Base-by-base conservation (phyloP, 2,888 invertebrate species). In the Neoscelio sp. region DNA sequence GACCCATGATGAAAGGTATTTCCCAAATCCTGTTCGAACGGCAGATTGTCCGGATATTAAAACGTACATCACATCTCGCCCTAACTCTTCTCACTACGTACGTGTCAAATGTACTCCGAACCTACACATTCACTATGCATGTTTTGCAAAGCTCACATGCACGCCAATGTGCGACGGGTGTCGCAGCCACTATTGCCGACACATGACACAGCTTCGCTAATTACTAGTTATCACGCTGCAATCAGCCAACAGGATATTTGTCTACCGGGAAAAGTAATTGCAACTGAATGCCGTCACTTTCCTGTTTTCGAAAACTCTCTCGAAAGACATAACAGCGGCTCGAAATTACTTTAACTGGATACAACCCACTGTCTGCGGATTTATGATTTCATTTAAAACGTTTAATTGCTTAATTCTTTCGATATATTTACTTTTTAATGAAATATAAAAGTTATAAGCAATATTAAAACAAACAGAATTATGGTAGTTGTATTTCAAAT, bases 231-330 rank as follows among this genome's bases (percentile, higher is more conserved):
- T 82, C 80, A 58, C 75, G 71, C 64, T 62, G 81, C 82, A 82
- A 82, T 83, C 83, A 82, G 64, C 76, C 80, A 60, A 65, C 79
- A 82, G 83, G 83, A 82, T 82, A 82, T 83, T 83, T 80, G 82
- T 82, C 70, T 74, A 64, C 70, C 58, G 48, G 75, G 60, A 68
- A 80, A 82, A 82, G 80, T 83, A 83, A 81, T 82, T 81, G 79
- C 79, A 62, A 77, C 68, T 60, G 62, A 78, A 44, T 58, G 46
- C 28, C 56, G 33, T 35, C 40, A 28, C 40, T 42, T 58, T 52
- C 52, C 33, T 35, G 20, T 28, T 52, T 52, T 28, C 42, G 38
- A 46, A 46, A 46, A 46, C 46, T 46, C 26, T 7, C 6, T 46
- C 18, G 23, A 7, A 46, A 46, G 30, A 8, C 48, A 5, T 23